A percentile compares a stretch with the other conserved stretches of the same genome.
Evolutionary conservation across 2,888 invertebrate species (phyloP).

Genomic region (Acanthosepion pharaonis): DNA sequence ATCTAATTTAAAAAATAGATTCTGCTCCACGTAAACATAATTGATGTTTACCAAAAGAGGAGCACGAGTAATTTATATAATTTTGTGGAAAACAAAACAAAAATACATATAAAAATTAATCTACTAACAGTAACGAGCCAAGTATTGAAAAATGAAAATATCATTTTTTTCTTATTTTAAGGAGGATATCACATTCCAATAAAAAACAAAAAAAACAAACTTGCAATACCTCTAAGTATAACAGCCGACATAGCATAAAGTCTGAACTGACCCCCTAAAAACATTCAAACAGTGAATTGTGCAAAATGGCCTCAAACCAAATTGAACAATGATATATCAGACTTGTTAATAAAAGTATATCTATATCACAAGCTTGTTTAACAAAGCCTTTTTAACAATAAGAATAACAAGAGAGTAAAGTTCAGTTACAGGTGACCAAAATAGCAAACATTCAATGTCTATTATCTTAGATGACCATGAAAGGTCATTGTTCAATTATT

Average conservation of each 20-base stretch:
- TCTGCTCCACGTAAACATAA: not conserved
- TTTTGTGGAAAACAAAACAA: not conserved
- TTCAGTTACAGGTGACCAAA: not conserved
- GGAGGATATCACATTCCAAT: not conserved
- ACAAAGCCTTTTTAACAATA: not conserved
- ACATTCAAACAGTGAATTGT: not conserved
- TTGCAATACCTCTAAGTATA: not conserved
- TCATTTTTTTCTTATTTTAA: not conserved
- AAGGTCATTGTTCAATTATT: not conserved
- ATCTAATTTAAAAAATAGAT: conserved; percentile 3
- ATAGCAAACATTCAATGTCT: not conserved
- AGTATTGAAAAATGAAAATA: not conserved
- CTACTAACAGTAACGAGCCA: not conserved
- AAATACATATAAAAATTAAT: not conserved
- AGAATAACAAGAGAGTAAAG: not conserved
- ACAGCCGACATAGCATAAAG: not conserved
- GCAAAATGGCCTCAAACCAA: not conserved
- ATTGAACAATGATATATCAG: not conserved
- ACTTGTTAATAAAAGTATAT: not conserved
- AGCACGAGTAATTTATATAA: not conserved
- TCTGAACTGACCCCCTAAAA: not conserved
- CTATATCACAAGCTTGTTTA: not conserved
- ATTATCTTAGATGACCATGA: too few species aligned
- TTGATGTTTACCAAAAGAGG: not conserved
- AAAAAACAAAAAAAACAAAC: not conserved